Conservation (phyloP, 2,113 vertebrate species). For the Odocoileus virginianus region DNA sequence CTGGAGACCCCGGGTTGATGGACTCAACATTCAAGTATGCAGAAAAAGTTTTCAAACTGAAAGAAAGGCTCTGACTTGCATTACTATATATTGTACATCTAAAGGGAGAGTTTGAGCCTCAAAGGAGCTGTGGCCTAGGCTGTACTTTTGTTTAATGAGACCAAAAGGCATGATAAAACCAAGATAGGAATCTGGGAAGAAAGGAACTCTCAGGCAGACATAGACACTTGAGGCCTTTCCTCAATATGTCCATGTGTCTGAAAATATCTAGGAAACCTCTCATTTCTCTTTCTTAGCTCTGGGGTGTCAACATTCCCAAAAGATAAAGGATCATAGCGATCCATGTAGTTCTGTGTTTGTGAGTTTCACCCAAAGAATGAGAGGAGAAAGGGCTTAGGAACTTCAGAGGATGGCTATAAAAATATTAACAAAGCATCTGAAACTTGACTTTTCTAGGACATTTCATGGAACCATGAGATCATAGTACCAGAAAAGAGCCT, state of each 20-base stretch:
- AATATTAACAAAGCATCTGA: background rate
- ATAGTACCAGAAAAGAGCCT: background rate
- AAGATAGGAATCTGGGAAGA: background rate
- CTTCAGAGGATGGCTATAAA: background rate
- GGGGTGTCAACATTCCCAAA: background rate
- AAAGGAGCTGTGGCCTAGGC: background rate
- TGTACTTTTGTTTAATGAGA: background rate
- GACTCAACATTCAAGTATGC: background rate
- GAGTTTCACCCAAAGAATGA: background rate
- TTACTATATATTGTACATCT: background rate
- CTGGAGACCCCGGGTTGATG: background rate
- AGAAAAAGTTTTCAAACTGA: background rate
- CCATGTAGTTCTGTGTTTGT: background rate
- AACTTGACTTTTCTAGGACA: background rate
- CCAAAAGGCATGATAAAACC: background rate
- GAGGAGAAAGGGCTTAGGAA: background rate
- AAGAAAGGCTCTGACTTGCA: background rate
- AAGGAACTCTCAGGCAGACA: background rate
- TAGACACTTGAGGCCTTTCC: background rate
- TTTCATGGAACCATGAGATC: background rate
- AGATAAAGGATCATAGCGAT: background rate
- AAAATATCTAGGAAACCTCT: background rate
- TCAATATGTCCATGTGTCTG: background rate
- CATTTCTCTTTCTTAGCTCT: background rate
- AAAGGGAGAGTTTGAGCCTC: background rate